phyloP scores from a whole-genome alignment of 2,888 invertebrate species.

The Trichogramma evanescens region DNA sequence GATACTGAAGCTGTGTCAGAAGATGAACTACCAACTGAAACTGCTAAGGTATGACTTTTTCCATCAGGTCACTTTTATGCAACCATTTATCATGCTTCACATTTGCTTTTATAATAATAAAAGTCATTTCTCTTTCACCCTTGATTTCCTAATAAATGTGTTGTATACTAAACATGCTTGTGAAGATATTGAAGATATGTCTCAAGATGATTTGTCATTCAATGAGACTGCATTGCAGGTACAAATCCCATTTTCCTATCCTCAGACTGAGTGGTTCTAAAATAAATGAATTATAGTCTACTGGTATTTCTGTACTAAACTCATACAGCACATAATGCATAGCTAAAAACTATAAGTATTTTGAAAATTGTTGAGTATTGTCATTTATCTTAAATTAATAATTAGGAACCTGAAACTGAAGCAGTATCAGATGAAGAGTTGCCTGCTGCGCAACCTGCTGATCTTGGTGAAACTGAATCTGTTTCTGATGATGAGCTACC shows the following conservation, averaged over 20 bases:
- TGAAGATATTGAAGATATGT: slow-evolving; percentile 33
- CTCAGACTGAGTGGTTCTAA: not conserved
- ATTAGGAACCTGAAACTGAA: slow-evolving; percentile 70
- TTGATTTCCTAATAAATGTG: slow-evolving; percentile 9
- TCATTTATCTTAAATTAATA: slow-evolving; percentile 1
- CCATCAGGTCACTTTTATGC: not conserved
- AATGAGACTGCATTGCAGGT: slow-evolving; percentile 30
- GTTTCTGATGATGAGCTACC: slow-evolving; percentile 80
- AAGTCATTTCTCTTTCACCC: not conserved
- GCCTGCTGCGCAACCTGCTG: slow-evolving; percentile 65
- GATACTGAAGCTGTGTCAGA: slow-evolving; percentile 82
- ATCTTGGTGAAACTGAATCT: slow-evolving; percentile 76
- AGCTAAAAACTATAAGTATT: not conserved
- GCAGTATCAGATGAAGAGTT: slow-evolving; percentile 80
- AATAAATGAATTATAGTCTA: not conserved
- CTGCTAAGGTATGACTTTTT: slow-evolving; percentile 39
- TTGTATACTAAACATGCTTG: slow-evolving; percentile 14
- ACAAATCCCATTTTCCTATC: slow-evolving; percentile 15
- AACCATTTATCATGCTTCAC: not conserved
- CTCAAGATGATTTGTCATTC: slow-evolving; percentile 32
- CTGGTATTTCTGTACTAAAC: too few species aligned
- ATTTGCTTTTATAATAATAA: not conserved
- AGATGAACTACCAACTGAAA: slow-evolving; percentile 57
- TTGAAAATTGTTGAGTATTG: not conserved
- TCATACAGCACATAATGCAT: too few species aligned